These are phyloP conservation scores for Sitta carolinensis DNA, from an alignment of 2,797 vertebrate species.

Conservation along the genomic window DNA sequence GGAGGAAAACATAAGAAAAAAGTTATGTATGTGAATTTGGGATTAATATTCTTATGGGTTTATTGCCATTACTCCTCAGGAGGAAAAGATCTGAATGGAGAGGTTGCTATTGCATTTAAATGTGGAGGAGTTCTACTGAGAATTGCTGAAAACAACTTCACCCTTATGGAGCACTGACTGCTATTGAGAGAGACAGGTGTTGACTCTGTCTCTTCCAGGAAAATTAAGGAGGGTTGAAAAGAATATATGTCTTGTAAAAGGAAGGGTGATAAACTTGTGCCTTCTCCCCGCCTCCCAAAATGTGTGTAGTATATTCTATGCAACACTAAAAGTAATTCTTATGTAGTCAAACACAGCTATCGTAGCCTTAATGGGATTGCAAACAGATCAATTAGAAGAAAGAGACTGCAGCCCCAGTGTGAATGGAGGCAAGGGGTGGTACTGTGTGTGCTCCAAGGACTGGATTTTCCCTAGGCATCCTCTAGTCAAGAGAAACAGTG, in stretches of 20 bases:
- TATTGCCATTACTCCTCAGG: not conserved
- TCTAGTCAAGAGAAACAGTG: not conserved
- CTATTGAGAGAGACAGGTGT: not conserved
- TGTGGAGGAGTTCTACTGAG: not conserved
- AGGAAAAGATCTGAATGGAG: not conserved
- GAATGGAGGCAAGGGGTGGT: no score
- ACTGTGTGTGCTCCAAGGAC: not conserved
- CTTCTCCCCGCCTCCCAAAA: not conserved
- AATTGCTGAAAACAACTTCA: not conserved
- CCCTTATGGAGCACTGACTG: not conserved
- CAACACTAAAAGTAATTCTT: not conserved
- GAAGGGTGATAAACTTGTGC: not conserved
- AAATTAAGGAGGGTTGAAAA: not conserved
- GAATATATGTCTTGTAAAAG: not conserved
- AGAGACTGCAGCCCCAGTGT: rapidly evolving
- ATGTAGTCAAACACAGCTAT: not conserved
- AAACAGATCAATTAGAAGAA: not conserved
- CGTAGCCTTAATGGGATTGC: not conserved
- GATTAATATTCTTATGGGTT: not conserved
- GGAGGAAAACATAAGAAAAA: not conserved
- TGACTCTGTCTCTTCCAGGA: not conserved
- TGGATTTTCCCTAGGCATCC: not conserved
- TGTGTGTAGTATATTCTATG: not conserved
- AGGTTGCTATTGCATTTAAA: not conserved
- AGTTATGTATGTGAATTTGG: not conserved